A percentile compares a stretch with the other conserved stretches of the same genome.
phyloP scores from a whole-genome alignment of 1,140 invertebrate species.

The Tribolium madens region DNA sequence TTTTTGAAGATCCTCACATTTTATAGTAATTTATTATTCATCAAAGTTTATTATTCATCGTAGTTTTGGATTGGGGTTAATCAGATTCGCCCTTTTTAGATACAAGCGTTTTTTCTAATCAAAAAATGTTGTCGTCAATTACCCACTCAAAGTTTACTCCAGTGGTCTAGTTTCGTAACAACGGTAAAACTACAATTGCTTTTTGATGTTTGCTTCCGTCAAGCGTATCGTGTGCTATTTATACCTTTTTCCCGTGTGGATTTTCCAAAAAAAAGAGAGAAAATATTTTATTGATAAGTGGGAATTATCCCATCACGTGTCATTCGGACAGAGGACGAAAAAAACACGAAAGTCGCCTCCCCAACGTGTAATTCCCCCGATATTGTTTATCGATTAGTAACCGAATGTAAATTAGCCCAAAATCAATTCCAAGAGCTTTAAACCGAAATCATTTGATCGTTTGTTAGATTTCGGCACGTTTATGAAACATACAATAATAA shows the following conservation, averaged over 20 bases:
- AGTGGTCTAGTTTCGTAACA: background rate
- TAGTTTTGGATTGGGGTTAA: too few species aligned
- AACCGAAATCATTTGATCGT: background rate
- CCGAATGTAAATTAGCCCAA: slow-evolving; percentile 9
- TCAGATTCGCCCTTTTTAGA: too few species aligned
- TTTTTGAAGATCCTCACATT: too few species aligned
- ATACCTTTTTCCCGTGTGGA: background rate
- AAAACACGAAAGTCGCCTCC: background rate
- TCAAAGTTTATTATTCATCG: too few species aligned
- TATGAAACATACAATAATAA: too few species aligned
- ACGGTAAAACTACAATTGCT: slow-evolving; percentile 22
- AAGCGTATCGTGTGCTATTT: background rate
- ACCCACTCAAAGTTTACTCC: background rate
- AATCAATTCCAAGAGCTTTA: background rate
- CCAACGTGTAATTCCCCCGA: slow-evolving; percentile 15
- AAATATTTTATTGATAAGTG: slow-evolving; percentile 16
- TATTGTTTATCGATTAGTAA: slow-evolving; percentile 23
- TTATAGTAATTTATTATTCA: too few species aligned
- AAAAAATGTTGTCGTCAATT: too few species aligned
- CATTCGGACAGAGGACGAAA: background rate
- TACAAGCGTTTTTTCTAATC: too few species aligned
- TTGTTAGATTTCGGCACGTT: background rate
- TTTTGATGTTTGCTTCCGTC: slow-evolving; percentile 18
- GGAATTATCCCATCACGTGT: slow-evolving; percentile 6
- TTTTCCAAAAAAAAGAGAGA: too few species aligned